Percentiles rank a stretch among this genome's conserved stretches.
phyloP scores from a whole-genome alignment of 1,140 invertebrate species.

The Cherax destructor region DNA sequence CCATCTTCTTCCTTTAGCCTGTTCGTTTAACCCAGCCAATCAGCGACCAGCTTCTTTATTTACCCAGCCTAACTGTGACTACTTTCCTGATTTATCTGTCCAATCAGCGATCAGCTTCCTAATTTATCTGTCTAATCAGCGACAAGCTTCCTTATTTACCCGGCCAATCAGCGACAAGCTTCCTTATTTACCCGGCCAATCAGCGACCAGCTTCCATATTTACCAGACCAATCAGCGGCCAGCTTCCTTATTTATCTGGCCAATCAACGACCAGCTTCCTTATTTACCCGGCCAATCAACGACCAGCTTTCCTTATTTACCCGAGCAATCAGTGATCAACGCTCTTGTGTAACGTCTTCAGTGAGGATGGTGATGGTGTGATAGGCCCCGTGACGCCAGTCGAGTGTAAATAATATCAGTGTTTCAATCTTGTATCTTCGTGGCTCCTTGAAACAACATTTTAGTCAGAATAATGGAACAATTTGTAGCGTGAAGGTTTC shows the following conservation, averaged over 20 bases:
- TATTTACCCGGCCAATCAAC: not conserved
- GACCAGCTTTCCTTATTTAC: not conserved
- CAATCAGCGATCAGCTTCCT: no score
- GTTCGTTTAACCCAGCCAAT: no score
- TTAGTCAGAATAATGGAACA: not conserved
- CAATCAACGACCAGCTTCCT: not conserved
- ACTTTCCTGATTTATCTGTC: no score
- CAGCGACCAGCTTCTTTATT: no score
- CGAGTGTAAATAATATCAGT: not conserved
- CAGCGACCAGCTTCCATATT: not conserved
- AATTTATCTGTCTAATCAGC: no score
- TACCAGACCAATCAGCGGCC: not conserved
- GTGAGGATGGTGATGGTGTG: not conserved
- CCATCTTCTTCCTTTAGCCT: no score
- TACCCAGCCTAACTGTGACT: no score
- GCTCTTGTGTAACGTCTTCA: no score
- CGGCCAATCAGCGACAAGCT: not conserved
- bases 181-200: not conserved
- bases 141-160: no score
- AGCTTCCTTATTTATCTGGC: not conserved
- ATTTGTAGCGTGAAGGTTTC: not conserved
- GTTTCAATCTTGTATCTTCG: not conserved
- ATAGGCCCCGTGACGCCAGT: not conserved
- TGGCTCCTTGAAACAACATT: not conserved
- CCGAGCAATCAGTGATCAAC: not conserved